phyloP scores from a whole-genome alignment of 1,140 invertebrate genomes.

The Trialeurodes vaporariorum region DNA sequence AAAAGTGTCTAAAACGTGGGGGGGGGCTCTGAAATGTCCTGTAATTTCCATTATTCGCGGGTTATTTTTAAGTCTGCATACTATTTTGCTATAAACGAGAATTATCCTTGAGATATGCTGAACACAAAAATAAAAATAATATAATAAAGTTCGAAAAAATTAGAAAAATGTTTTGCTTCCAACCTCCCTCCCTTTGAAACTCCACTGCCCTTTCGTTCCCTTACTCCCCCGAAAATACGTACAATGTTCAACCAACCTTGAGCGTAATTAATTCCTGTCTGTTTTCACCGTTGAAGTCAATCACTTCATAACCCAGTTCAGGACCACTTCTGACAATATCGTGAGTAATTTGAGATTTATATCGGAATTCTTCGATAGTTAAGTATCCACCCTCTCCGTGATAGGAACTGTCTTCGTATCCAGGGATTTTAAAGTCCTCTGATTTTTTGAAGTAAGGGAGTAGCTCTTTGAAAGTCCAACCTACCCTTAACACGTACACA shows the following conservation, averaged over 20 bases:
- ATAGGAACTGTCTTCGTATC: constrained; percentile 44
- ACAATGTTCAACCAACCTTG: constrained; percentile 14
- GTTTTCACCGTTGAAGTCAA: constrained; percentile 62
- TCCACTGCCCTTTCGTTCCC: too few species aligned
- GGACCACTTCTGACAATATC: constrained; percentile 53
- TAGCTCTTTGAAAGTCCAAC: constrained; percentile 63
- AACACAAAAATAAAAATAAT: too few species aligned
- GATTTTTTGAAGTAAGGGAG: constrained; percentile 70
- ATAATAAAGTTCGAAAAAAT: too few species aligned
- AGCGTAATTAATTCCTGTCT: constrained; percentile 48
- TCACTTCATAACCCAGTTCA: constrained; percentile 54
- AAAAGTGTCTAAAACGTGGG: too few species aligned
- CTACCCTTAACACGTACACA: constrained; percentile 28
- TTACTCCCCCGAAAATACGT: too few species aligned
- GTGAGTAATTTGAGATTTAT: constrained; percentile 45
- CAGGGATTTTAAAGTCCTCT: constrained; percentile 53
- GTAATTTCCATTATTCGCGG: too few species aligned
- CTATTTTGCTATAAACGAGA: too few species aligned
- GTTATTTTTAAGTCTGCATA: too few species aligned
- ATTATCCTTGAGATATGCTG: too few species aligned
- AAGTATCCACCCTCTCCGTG: constrained; percentile 56
- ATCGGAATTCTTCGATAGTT: constrained; percentile 48
- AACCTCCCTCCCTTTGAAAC: too few species aligned
- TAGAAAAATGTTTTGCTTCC: too few species aligned
- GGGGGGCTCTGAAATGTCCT: too few species aligned